Conservation (phyloP, 1,140 invertebrate genomes). For the Aphaenogaster rudis region DNA sequence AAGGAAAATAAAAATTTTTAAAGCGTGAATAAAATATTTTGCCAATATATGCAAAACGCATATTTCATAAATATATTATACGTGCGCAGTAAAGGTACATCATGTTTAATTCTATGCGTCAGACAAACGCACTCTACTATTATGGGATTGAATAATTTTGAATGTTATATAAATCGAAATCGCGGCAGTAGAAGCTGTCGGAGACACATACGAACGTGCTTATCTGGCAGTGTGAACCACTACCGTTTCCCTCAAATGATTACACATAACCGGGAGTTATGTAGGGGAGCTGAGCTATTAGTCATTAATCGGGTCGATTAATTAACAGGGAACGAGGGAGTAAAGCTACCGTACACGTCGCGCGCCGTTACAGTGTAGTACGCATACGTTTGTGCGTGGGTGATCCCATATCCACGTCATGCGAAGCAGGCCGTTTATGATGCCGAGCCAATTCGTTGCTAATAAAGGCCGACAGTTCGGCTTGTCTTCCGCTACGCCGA, state of each 20-base stretch:
- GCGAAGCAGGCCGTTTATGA: constrained; percentile 90
- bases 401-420: constrained; percentile 90
- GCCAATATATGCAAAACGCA: constrained; percentile 5
- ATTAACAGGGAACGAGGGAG: constrained; percentile 78
- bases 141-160: constrained; percentile 9
- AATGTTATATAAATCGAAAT: constrained; percentile 29
- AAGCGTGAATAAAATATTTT: neutral
- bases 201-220: constrained; percentile 69
- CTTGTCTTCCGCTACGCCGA: constrained; percentile 84
- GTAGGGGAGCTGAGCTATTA: constrained; percentile 74
- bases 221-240: constrained; percentile 62
- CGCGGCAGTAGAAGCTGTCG: constrained; percentile 11
- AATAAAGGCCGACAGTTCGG: constrained; percentile 92
- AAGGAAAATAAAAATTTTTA: neutral
- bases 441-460: constrained; percentile 92
- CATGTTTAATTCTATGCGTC: neutral
- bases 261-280: constrained; percentile 70
- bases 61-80: constrained; percentile 13
- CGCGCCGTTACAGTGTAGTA: constrained; percentile 88
- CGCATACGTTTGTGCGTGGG: constrained; percentile 90
- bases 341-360: constrained; percentile 85
- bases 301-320: constrained; percentile 75
- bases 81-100: neutral
- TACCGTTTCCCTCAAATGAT: constrained; percentile 69
- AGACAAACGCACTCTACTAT: neutral